These are phyloP conservation scores for Chrysomallon squamiferum DNA, from an alignment of 1,140 invertebrate genomes.

Conservation along the genomic window DNA sequence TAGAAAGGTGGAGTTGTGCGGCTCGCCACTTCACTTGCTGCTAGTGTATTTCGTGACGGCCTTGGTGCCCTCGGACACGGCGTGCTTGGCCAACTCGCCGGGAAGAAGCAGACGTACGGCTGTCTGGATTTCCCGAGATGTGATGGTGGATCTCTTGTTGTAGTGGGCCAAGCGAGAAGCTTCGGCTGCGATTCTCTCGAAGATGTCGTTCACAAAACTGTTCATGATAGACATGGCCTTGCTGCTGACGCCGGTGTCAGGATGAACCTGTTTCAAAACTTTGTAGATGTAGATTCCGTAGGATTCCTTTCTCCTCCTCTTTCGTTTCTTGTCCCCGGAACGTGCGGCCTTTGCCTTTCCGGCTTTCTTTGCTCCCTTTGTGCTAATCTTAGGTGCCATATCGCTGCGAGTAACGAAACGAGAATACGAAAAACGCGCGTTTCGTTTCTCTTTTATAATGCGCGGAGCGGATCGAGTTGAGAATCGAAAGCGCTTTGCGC, in stretches of 20 bases:
- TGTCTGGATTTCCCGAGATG: conserved; percentile 71
- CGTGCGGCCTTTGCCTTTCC: conserved; percentile 26
- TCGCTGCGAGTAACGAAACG: neutral
- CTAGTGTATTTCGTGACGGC: conserved; percentile 70
- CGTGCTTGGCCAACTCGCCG: conserved; percentile 72
- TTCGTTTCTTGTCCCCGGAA: conserved; percentile 34
- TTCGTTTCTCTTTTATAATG: neutral
- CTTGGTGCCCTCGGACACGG: conserved; percentile 70
- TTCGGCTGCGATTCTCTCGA: conserved; percentile 63
- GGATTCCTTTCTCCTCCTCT: conserved; percentile 69
- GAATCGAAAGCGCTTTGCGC: neutral
- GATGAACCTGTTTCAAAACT: conserved; percentile 76
- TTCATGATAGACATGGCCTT: conserved; percentile 63
- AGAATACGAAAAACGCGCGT: neutral
- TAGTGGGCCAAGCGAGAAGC: conserved; percentile 58
- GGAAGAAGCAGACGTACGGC: conserved; percentile 70
- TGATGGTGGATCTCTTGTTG: conserved; percentile 65
- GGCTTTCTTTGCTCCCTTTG: conserved; percentile 32
- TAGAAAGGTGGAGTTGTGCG: neutral
- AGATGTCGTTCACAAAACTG: conserved; percentile 64
- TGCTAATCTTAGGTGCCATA: conserved; percentile 9
- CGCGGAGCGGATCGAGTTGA: neutral
- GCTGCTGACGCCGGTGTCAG: conserved; percentile 72
- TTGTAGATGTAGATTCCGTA: conserved; percentile 79
- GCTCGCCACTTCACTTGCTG: conserved; percentile 62